A percentile compares a stretch with the other conserved stretches of the same genome.
These are phyloP conservation scores for Tipula confusa DNA, from an alignment of 2,888 invertebrate species.

Conservation along the genomic window DNA sequence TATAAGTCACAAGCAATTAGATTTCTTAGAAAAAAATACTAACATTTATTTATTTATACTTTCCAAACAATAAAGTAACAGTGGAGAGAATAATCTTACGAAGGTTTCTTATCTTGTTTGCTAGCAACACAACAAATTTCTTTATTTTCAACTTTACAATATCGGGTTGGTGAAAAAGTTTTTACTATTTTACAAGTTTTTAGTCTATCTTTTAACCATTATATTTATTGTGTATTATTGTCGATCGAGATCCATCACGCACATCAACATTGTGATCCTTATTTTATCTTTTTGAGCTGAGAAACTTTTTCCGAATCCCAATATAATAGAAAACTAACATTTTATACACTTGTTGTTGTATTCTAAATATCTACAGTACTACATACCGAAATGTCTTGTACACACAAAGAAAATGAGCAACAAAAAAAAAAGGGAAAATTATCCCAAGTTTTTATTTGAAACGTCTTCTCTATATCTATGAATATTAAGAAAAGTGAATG, in stretches of 20 bases:
- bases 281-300: too few species aligned
- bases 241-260: too few species aligned
- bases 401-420: not conserved
- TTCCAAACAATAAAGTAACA: not conserved
- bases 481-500: not conserved
- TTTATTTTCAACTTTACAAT: too few species aligned
- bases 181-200: too few species aligned
- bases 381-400: not conserved
- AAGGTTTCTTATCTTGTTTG: not conserved
- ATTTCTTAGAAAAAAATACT: not conserved
- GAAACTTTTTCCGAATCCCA: too few species aligned
- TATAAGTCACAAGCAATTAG: slow-evolving; percentile 14
- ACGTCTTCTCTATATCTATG: not conserved
- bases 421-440: slow-evolving; percentile 3
- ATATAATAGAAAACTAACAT: too few species aligned
- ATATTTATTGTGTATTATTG: too few species aligned
- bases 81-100: not conserved
- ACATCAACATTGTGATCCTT: too few species aligned
- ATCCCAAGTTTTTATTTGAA: not conserved
- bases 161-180: too few species aligned
- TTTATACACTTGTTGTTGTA: not conserved
- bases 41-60: not conserved
- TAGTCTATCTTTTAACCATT: too few species aligned
- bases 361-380: not conserved
- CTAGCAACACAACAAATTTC: not conserved